These are phyloP conservation scores for Zaprionus obscuricornis DNA, from an alignment of 2,888 invertebrate genomes.

Conservation along the genomic window DNA sequence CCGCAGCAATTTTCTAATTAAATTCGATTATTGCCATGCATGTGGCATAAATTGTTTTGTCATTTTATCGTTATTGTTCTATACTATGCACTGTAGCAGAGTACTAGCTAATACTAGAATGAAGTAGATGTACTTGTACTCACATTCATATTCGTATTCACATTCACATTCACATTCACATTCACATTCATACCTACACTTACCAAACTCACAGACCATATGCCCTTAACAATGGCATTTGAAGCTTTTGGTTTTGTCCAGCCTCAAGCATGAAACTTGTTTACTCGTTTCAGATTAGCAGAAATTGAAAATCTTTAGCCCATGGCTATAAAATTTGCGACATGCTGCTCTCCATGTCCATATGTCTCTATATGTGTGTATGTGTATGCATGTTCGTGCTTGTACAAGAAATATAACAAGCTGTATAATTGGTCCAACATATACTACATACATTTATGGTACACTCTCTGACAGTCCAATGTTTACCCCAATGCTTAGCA, in stretches of 20 bases:
- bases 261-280: conserved; percentile 65
- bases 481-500: conserved; percentile 8
- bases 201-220: conserved; percentile 8
- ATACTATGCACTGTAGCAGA: conserved; percentile 3
- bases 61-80: conserved; percentile 55
- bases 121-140: too few species aligned
- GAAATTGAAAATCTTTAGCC: conserved; percentile 76
- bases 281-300: conserved; percentile 77
- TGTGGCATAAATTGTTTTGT: conserved; percentile 78
- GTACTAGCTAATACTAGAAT: too few species aligned
- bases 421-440: conserved; percentile 70
- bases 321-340: conserved; percentile 51
- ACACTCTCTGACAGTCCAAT: too few species aligned
- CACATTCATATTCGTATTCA: not conserved
- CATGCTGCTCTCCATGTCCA: conserved; percentile 44
- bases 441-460: too few species aligned
- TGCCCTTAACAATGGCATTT: conserved; percentile 48
- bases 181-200: conserved; percentile 6
- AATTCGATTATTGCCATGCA: conserved; percentile 78
- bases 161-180: too few species aligned
- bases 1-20: conserved; percentile 78
- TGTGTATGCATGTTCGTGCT: conserved; percentile 8
- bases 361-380: conserved; percentile 1
- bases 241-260: conserved; percentile 44
- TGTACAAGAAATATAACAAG: conserved; percentile 60